Evolutionary conservation across 1,140 invertebrate species (phyloP), one percentile per base, ranked within the genome.

Genomic region (Pseudomyrmex dendroicus): DNA sequence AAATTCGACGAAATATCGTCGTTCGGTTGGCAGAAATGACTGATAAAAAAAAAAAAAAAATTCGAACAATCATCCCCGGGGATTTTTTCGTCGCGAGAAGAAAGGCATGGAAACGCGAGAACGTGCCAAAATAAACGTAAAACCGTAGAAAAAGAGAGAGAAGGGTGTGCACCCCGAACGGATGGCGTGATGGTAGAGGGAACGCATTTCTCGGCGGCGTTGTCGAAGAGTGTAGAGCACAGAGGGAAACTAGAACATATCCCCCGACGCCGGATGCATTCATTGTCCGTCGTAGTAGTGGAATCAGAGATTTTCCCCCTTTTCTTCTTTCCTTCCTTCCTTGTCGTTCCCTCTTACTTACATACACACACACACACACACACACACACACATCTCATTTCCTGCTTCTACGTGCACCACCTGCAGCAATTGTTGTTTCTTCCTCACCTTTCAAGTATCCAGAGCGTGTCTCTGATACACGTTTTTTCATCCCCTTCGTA

Each of bases 251-350:
- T 86, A 35, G 85, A 86, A 64, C 85, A 63, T 74, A 57, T 74
- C 59, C 13, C 74, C 7, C 35, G n/a, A 73, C 74, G 63, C 84
- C 61, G 70, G 74, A 82, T 84, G 83, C 83, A 17, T 62, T 80
- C 70, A 86, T 86, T 86, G 83, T 89, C 62, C 86, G 61, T 35
- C 68, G 74, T 68, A 85, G 63, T 17, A 82, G 59, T 10, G 12
- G 50, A 88, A 84, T 83, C 86, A 64, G 54, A 46, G 22, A 22
- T 25, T 15, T 25, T 35, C 1, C 50, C 54, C 9, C 52, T 44
- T 12, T 48, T 13, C 20, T 52, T 56, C 22, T 9, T 50, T 70
- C 13, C 46, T 64, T 68, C 63, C 50, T 13, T 50, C 10, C 22
- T 54, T 35, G 48, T 25, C 48, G 50, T 66, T 54, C 15, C 48